phyloP scores from a whole-genome alignment of 2,113 vertebrate genomes.

The Ondatra zibethicus region DNA sequence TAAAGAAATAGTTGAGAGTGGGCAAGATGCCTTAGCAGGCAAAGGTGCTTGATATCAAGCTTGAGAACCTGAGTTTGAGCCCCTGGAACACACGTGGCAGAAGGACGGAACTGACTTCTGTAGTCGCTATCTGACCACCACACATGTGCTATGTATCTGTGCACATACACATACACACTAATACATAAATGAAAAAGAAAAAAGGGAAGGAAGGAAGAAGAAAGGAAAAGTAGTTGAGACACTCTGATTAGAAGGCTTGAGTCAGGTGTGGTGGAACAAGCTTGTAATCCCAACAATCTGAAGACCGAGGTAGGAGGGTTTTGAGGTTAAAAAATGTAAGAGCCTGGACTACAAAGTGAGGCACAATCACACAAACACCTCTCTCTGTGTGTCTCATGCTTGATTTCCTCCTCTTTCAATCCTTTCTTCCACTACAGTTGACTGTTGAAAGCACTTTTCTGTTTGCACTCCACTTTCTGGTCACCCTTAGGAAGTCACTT shows the following conservation, averaged over 20 bases:
- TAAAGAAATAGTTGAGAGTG: constrained; percentile 11
- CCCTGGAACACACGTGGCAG: not conserved
- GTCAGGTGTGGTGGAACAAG: not conserved
- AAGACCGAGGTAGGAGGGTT: not conserved
- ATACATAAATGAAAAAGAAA: not conserved
- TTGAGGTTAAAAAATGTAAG: not conserved
- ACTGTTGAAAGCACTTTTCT: constrained; percentile 59
- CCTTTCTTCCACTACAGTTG: constrained; percentile 49
- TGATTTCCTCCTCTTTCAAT: not conserved
- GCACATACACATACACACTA: no score
- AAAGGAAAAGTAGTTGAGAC: not conserved
- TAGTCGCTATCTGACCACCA: no score
- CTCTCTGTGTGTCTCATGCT: not conserved
- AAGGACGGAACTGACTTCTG: not conserved
- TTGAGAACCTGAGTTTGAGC: not conserved
- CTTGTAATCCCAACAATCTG: not conserved
- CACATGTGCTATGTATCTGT: not conserved
- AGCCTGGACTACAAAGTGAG: not conserved
- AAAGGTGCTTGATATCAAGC: no score
- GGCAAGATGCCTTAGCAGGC: not conserved
- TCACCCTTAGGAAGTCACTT: constrained; percentile 46
- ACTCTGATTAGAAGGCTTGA: constrained; percentile 49
- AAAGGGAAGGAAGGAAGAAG: not conserved
- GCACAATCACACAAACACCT: not conserved
- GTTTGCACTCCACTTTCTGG: constrained; percentile 46